A percentile compares a stretch with the other conserved stretches of the same genome.
Evolutionary conservation across 2,113 vertebrate species (phyloP).

Genomic region (Diadophis punctatus): DNA sequence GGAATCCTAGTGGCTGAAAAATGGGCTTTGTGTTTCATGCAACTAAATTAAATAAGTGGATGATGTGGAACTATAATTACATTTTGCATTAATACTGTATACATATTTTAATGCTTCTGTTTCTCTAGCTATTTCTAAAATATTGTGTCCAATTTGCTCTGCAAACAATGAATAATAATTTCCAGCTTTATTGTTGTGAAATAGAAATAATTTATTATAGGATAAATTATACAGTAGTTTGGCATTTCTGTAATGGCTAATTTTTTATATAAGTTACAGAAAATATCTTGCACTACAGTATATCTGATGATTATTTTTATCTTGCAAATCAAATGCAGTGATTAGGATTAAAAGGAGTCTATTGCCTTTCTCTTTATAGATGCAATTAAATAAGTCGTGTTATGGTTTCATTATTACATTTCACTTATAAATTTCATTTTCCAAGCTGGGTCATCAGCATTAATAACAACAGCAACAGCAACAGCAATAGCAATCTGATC

Average conservation of each 20-base stretch:
- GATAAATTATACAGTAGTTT: not conserved
- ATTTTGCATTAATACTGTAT: not conserved
- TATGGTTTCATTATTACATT: constrained; percentile 9
- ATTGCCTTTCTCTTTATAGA: not conserved
- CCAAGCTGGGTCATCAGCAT: constrained; percentile 20
- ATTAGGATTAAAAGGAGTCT: fast-evolving
- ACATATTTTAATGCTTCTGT: not conserved
- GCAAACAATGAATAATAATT: not conserved
- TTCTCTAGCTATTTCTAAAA: not conserved
- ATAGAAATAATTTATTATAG: not conserved
- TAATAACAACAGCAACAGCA: too few relatives aligned
- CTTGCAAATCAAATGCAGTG: not conserved
- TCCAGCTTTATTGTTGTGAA: not conserved
- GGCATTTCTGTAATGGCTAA: not conserved
- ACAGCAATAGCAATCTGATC: too few relatives aligned
- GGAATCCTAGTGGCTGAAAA: not conserved
- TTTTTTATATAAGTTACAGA: not conserved
- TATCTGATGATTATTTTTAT: not conserved
- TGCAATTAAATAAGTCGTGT: not conserved
- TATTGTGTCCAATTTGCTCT: not conserved
- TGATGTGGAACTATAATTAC: constrained; percentile 8
- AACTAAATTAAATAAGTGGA: constrained; percentile 4
- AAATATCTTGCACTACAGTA: not conserved
- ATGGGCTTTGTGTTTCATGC: not conserved
- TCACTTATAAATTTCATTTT: constrained; percentile 23